phyloP scores from a whole-genome alignment of 2,797 vertebrate genomes.

The Catharus ustulatus region DNA sequence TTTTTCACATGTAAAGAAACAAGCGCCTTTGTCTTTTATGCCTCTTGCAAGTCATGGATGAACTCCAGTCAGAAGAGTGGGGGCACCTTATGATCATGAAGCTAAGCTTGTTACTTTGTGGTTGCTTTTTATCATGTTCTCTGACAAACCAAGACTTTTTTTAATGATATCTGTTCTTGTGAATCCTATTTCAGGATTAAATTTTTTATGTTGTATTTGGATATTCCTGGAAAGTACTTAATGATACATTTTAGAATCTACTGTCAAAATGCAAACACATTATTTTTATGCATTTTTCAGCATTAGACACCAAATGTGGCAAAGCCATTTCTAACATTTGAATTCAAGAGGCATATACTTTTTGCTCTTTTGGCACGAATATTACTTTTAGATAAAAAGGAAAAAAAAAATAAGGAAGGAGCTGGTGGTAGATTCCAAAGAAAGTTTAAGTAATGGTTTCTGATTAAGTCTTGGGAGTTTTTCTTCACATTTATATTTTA shows the following conservation, averaged over 20 bases:
- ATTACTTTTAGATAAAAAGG: not conserved
- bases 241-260: not conserved
- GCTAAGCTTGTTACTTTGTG: not conserved
- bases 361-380: not conserved
- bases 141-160: not conserved
- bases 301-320: not conserved
- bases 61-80: not conserved
- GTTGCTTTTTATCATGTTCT: not conserved
- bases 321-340: not conserved
- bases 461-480: not conserved
- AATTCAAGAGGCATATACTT: not conserved
- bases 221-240: conserved; percentile 20
- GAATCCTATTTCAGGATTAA: conserved; percentile 16
- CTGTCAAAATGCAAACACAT: not conserved
- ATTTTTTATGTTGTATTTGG: not conserved
- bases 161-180: not conserved
- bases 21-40: not conserved
- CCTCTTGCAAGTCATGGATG: not conserved
- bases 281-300: not conserved
- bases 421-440: not conserved
- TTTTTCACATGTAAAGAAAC: not conserved
- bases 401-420: not conserved
- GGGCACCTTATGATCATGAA: not conserved
- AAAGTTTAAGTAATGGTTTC: not conserved
- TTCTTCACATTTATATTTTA: not conserved